Evolutionary conservation across 2,888 invertebrate species (phyloP).

Genomic region (Drosophila anomelani): DNA sequence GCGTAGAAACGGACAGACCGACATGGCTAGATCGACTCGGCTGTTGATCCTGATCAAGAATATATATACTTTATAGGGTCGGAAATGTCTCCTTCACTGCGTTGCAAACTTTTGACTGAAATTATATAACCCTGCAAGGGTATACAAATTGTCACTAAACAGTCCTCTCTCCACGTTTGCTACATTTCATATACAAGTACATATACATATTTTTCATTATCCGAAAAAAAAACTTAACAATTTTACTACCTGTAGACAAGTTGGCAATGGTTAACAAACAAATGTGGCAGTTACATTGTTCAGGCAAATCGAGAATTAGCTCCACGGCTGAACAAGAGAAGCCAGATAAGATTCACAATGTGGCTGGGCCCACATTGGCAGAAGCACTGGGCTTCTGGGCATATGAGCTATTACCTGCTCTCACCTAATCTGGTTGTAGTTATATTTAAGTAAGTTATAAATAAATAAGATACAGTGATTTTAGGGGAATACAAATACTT

Average conservation of each 20-base stretch:
- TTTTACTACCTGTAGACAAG: conserved; percentile 9
- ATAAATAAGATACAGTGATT: too few species aligned
- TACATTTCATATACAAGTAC: background rate
- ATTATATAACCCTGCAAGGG: too few species aligned
- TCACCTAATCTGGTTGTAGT: background rate
- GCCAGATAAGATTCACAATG: conserved; percentile 59
- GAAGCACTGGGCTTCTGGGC: background rate
- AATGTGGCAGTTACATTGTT: conserved; percentile 46
- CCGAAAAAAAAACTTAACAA: background rate
- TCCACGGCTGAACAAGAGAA: conserved; percentile 52
- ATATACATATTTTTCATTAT: conserved; percentile 18
- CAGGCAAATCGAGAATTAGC: conserved; percentile 39
- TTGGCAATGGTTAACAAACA: conserved; percentile 61
- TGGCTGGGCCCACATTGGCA: background rate
- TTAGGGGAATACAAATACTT: too few species aligned
- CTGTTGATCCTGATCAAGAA: too few species aligned
- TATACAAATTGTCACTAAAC: conserved; percentile 74
- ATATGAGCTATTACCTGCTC: background rate
- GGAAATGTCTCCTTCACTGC: too few species aligned
- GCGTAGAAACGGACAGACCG: too few species aligned
- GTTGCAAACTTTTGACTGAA: too few species aligned
- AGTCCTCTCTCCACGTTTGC: conserved; percentile 57
- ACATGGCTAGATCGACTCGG: too few species aligned
- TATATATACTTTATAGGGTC: too few species aligned
- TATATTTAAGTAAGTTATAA: background rate